Base-by-base conservation (phyloP, 1,140 invertebrate species). In the Spodoptera litura region DNA sequence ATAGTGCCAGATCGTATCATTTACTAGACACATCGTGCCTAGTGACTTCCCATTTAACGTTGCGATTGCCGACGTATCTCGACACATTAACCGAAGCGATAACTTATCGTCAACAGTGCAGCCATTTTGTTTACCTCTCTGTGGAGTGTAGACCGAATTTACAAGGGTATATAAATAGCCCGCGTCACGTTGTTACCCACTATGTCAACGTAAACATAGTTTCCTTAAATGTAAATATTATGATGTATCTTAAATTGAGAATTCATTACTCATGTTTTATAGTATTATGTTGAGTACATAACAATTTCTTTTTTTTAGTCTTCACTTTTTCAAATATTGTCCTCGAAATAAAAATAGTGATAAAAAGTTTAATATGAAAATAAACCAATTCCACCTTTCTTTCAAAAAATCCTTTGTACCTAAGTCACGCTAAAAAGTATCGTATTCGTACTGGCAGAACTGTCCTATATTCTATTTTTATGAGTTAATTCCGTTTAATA, bases 101-200 rank as follows among this genome's bases (percentile, higher is more conserved):
- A 78, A 78, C 25, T 51, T 80, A 78, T 82, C 78, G 66, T 72
- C 51, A 56, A 20, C 58, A 3, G 49, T 78, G 81, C 73, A 74
- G 61, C 78, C 78, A 81, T 80, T 81, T 81, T 83, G 78, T 77
- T 59, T 79, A 62, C 72, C 53, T 70, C 53, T 70, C 53, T 51
- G 64, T 31, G 44, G 74, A 76, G 52, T 56, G 59, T 68, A 62
- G 52, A 68, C 61, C n/a, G 35, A 77, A 56, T 77, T 66, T 44
- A 58, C 74, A 68, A 51, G 64, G 58, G 72, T 64, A 66, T 77
- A 68, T 51, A 77, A 38, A 66, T 77, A 77, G 27, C 51, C 35
- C 12, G 31, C 35, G 15, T 53, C 61, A 68, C 38, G 68, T 38
- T 71, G 73, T 49, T 62, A 49, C 49, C 53, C 38, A 52, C 49